Conservation (phyloP, 2,888 invertebrate species). For the Caenorhabditis angaria region DNA sequence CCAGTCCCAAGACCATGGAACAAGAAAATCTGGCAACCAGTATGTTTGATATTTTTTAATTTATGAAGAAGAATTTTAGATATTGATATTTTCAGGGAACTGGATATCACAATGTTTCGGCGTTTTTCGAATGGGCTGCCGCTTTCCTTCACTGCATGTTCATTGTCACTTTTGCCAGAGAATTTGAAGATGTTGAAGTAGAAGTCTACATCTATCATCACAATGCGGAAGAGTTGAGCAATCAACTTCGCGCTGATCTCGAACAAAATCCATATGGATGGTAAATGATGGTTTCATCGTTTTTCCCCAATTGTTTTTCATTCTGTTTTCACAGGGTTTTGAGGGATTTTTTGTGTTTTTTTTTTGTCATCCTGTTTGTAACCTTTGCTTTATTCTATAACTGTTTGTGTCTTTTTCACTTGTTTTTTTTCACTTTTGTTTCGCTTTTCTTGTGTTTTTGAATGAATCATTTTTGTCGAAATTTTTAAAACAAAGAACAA, state of each 20-base stretch:
- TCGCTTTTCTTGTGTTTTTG: too few relatives aligned
- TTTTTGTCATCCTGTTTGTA: too few relatives aligned
- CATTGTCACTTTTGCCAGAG: constrained; percentile 78
- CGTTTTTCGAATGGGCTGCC: constrained; percentile 79
- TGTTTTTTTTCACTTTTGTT: too few relatives aligned
- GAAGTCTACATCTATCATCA: constrained; percentile 42
- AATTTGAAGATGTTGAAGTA: constrained; percentile 78
- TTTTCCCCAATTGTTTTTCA: background rate
- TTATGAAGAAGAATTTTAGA: background rate
- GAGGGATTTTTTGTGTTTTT: too few relatives aligned
- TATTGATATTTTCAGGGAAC: constrained; percentile 75
- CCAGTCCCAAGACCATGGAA: constrained; percentile 70
- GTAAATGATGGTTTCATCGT: background rate
- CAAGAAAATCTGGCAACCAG: constrained; percentile 57
- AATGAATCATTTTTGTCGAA: too few relatives aligned
- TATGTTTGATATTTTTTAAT: constrained; percentile 23
- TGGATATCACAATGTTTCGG: constrained; percentile 78
- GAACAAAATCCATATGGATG: background rate
- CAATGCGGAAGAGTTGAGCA: background rate
- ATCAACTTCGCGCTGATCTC: background rate
- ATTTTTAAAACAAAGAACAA: too few relatives aligned
- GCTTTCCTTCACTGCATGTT: constrained; percentile 78
- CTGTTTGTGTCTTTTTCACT: too few relatives aligned
- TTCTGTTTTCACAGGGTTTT: too few relatives aligned
- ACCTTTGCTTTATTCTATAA: too few relatives aligned